These are phyloP conservation scores for Entelurus aequoreus DNA, from an alignment of 2,113 vertebrate genomes.

Conservation along the genomic window DNA sequence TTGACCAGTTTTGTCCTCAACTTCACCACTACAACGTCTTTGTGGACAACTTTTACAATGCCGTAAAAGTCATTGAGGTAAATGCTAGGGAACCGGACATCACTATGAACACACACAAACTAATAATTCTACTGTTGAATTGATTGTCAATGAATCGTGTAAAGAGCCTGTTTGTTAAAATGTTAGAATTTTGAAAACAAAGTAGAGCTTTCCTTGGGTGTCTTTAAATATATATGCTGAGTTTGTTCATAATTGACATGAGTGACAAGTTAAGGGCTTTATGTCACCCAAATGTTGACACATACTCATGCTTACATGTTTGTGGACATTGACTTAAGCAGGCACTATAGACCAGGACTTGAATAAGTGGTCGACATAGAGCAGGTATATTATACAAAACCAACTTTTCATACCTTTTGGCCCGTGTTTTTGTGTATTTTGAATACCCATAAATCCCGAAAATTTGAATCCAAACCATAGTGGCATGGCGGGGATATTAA, in stretches of 20 bases:
- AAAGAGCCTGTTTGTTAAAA: too few species aligned
- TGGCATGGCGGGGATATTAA: too few species aligned
- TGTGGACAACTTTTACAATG: constrained; percentile 73
- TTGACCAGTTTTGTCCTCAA: constrained; percentile 75
- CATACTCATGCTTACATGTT: constrained; percentile 22
- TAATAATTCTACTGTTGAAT: too few species aligned
- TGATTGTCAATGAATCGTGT: too few species aligned
- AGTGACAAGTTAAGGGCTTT: constrained; percentile 21
- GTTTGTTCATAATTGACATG: constrained; percentile 20
- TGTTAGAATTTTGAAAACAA: background rate
- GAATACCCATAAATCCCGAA: too few species aligned
- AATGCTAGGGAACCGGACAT: background rate
- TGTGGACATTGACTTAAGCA: too few species aligned
- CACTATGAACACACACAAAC: background rate
- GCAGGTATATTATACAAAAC: too few species aligned
- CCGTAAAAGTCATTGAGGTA: constrained; percentile 79
- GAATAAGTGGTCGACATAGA: too few species aligned
- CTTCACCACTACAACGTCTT: constrained; percentile 75
- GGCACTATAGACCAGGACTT: too few species aligned
- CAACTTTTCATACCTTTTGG: too few species aligned
- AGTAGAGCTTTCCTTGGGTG: background rate
- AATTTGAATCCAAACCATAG: too few species aligned
- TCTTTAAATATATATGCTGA: constrained; percentile 14
- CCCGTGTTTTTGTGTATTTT: too few species aligned
- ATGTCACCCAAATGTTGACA: constrained; percentile 29